Percentiles rank a stretch among this genome's conserved stretches.
Evolutionary conservation across 2,888 invertebrate genomes (phyloP).

Genomic region (Mythimna impura): DNA sequence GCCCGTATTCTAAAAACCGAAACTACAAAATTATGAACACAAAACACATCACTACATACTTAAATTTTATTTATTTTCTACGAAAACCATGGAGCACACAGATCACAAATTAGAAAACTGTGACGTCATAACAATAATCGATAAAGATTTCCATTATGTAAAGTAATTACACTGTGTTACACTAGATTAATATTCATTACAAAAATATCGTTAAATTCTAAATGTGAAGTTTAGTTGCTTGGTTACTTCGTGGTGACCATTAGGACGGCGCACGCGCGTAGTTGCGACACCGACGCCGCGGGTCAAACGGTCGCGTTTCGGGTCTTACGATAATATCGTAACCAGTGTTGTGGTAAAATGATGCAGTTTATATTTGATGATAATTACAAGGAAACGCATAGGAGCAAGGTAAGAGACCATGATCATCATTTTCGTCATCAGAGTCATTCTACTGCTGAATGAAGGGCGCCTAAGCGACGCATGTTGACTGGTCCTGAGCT

Average conservation of each 20-base stretch:
- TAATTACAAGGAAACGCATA: neutral
- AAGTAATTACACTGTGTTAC: conserved; percentile 26
- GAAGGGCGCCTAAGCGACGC: neutral
- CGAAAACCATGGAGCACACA: neutral
- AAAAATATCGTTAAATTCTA: conserved; percentile 46
- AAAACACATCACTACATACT: neutral
- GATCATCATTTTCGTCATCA: neutral
- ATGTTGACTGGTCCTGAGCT: neutral
- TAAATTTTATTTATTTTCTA: neutral
- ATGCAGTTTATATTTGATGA: neutral
- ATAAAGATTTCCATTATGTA: conserved; percentile 14
- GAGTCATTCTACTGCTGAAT: neutral
- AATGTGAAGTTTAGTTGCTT: conserved; percentile 12
- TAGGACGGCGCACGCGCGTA: conserved; percentile 37
- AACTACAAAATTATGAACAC: neutral
- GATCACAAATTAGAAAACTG: neutral
- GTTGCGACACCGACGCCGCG: conserved; percentile 25
- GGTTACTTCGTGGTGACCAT: conserved; percentile 13
- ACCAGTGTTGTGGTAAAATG: conserved; percentile 3
- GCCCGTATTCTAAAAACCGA: neutral
- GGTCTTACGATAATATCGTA: conserved; percentile 10
- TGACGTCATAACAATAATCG: conserved; percentile 17
- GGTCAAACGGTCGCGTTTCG: conserved; percentile 40
- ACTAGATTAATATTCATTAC: conserved; percentile 53
- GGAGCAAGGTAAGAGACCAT: conserved; percentile 27